Evolutionary conservation across 2,113 vertebrate species (phyloP).

Genomic region (Chionodraco myersi): DNA sequence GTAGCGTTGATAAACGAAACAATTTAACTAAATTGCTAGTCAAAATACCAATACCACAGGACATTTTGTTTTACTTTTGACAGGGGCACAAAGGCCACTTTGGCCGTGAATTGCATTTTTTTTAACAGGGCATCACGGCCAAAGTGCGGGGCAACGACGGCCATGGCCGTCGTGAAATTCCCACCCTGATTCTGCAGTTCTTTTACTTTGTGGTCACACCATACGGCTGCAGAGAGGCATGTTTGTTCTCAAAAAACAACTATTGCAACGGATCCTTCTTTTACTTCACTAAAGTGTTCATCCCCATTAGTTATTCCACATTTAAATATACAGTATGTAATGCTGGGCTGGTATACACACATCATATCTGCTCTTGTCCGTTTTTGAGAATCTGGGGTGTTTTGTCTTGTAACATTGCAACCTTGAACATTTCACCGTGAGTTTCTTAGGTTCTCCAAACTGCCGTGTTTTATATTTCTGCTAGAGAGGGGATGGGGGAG

Average conservation of each 20-base stretch:
- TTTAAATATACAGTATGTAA: neutral
- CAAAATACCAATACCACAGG: too few relatives aligned
- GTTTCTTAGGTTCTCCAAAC: conserved; percentile 28
- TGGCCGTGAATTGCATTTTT: too few relatives aligned
- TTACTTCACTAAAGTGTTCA: neutral
- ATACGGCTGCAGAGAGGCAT: neutral
- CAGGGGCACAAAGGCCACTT: too few relatives aligned
- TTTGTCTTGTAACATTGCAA: conserved; percentile 11
- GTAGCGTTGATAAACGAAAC: too few relatives aligned
- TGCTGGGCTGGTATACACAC: conserved; percentile 13
- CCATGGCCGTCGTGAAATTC: too few relatives aligned
- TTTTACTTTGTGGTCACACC: neutral
- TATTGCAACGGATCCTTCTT: conserved; percentile 12
- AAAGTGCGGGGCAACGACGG: too few relatives aligned
- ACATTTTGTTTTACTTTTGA: too few relatives aligned
- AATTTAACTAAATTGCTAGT: too few relatives aligned
- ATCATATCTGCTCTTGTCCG: neutral
- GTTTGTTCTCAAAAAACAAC: conserved; percentile 20
- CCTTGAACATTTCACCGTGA: conserved; percentile 13
- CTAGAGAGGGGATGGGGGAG: conserved; percentile 37
- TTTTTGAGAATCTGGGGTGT: neutral
- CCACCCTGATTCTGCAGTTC: neutral
- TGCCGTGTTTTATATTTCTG: conserved; percentile 55
- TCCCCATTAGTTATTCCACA: conserved; percentile 5
- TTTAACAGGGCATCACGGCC: too few relatives aligned